A percentile compares a stretch with the other conserved stretches of the same genome.
phyloP scores from a whole-genome alignment of 2,888 invertebrate genomes.

The Conops quadrifasciatus region DNA sequence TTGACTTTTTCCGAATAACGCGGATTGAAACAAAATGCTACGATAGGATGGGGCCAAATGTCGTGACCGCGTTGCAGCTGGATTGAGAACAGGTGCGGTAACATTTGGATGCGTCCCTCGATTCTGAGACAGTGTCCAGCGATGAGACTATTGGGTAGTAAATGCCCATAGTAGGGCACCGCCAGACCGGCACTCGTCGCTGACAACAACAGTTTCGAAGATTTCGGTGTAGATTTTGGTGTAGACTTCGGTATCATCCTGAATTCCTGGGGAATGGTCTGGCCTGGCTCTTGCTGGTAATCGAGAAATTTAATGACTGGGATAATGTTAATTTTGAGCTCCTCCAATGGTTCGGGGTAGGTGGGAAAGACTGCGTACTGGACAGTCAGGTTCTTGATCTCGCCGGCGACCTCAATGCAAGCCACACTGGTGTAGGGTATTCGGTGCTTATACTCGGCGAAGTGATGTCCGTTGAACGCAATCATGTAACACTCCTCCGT shows the following conservation, averaged over 20 bases:
- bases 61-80: slow-evolving; percentile 74
- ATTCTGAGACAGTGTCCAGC: slow-evolving; percentile 57
- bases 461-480: slow-evolving; percentile 78
- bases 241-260: neutral
- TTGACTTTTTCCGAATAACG: slow-evolving; percentile 67
- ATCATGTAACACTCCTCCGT: slow-evolving; percentile 72
- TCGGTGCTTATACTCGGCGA: slow-evolving; percentile 75
- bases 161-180: neutral
- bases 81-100: slow-evolving; percentile 78
- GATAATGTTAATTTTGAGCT: slow-evolving; percentile 49
- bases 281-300: too few relatives aligned
- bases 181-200: neutral
- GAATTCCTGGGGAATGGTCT: neutral
- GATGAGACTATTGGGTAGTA: neutral
- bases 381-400: slow-evolving; percentile 69
- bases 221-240: neutral
- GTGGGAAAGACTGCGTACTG: slow-evolving; percentile 59
- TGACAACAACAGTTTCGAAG: neutral
- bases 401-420: slow-evolving; percentile 72
- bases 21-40: slow-evolving; percentile 79
- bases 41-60: slow-evolving; percentile 76
- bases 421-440: slow-evolving; percentile 70
- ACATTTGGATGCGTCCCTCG: slow-evolving; percentile 72
- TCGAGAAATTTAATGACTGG: slow-evolving; percentile 36
- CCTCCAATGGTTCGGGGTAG: slow-evolving; percentile 59